Percentiles rank a stretch among this genome's conserved stretches.
These are phyloP conservation scores for Epizoanthus rinbou DNA, from an alignment of 92 coral and sea anemone species.

Conservation along the genomic window DNA sequence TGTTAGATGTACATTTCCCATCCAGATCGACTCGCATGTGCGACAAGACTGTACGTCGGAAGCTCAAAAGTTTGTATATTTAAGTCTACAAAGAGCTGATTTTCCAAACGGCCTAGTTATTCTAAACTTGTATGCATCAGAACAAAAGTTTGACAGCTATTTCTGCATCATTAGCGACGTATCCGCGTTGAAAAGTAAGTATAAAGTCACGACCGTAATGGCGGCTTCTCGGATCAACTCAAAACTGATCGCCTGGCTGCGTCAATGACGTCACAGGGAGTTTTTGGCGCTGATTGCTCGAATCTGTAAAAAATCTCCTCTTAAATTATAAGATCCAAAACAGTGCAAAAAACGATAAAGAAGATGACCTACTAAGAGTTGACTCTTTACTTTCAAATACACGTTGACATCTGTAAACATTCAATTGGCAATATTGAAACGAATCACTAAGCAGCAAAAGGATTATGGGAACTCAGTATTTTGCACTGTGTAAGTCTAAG, in stretches of 20 bases:
- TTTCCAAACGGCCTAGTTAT: constrained; percentile 4
- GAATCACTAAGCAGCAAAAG: too few species aligned
- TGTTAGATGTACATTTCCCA: too few species aligned
- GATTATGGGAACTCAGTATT: too few species aligned
- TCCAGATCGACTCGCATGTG: neutral
- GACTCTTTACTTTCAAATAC: too few species aligned
- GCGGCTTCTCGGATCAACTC: neutral
- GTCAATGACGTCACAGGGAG: neutral
- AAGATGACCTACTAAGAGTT: too few species aligned
- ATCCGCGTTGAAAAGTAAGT: neutral
- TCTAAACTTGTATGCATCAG: constrained; percentile 6
- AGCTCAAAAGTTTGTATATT: constrained; percentile 7
- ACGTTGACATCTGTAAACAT: too few species aligned
- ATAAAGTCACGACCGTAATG: neutral
- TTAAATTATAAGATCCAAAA: too few species aligned
- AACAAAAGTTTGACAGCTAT: constrained; percentile 7
- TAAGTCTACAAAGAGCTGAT: constrained; percentile 6
- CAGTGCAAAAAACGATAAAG: too few species aligned
- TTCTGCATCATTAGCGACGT: constrained; percentile 7
- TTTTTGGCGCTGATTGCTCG: constrained; percentile 19
- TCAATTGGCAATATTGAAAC: too few species aligned
- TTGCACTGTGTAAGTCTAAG: too few species aligned
- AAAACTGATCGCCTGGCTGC: neutral
- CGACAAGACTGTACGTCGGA: constrained; percentile 1
- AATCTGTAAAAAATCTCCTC: constrained; percentile 16